Evolutionary conservation across 2,888 invertebrate species (phyloP), one percentile per base, ranked within the genome.

Genomic region (Nemotelus nigrinus): DNA sequence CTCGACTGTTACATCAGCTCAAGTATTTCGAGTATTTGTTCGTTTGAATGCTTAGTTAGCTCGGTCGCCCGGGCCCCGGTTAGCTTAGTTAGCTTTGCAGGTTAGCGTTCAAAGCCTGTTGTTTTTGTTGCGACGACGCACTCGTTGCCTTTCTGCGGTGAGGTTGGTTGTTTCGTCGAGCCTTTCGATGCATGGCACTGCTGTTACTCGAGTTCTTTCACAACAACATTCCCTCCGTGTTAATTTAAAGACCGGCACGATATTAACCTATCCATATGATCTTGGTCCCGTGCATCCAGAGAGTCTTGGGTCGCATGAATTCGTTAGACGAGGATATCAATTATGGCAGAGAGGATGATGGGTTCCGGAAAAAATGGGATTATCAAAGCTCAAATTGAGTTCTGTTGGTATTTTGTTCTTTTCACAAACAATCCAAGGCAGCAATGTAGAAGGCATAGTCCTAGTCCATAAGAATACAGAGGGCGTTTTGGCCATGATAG

Each of bases 1-100:
- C 70, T 70, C 70, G 6, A 70, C 70, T 70, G 70, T 70, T 70
- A 70, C 70, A 70, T 70, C 70, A 70, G 47, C 70, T 41, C 55
- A 53, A 53, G 70, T 43, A 70, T 70, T 53, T 39, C 55, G 50
- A 70, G 53, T 70, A 70, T 70, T 70, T 53, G 53, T 53, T 55
- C 53, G 70, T 70, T 70, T 70, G 70, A 70, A 55, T 70, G 70
- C 43, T 70, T 25, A 25, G 25, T 25, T 25, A 25, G 25, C 25
- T 25, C 25, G 1, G 25, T 25, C 25, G 25, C 0, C 25, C 25
- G 25, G 25, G 25, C 25, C 25, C 25, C 25, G 55, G 70, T 70
- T 70, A 41, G 53, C 70, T 53, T 53, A 43, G 7, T 41, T 25
- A 44, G 47, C 43, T 43, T 43, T 41, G 43, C 43, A 3, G 7